These are phyloP conservation scores for Pitta sordida DNA, from an alignment of 2,113 vertebrate species.

Conservation along the genomic window DNA sequence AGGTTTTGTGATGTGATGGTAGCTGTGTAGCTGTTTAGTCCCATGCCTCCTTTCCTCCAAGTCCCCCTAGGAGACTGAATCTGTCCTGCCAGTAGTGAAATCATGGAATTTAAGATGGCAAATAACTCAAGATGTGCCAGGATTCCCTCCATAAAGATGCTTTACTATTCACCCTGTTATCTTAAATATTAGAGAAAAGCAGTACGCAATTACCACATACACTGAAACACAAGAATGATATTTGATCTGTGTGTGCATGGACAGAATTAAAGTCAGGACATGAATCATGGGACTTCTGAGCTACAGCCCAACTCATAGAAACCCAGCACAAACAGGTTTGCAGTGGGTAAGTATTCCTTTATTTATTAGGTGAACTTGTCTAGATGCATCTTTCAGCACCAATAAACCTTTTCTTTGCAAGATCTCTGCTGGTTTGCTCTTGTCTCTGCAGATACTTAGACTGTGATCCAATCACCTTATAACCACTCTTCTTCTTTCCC, in stretches of 20 bases:
- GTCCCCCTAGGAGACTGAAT: background rate
- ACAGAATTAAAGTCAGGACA: background rate
- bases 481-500: no score
- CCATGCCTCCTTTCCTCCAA: background rate
- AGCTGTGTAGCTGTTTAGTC: background rate
- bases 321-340: background rate
- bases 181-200: background rate
- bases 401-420: background rate
- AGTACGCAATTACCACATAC: background rate
- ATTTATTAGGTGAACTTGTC: background rate
- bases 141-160: background rate
- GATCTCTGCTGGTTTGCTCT: background rate
- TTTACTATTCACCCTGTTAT: background rate
- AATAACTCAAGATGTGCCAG: background rate
- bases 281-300: background rate
- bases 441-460: background rate
- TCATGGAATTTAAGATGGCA: background rate
- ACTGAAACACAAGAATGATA: background rate
- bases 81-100: background rate
- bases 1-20: background rate
- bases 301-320: background rate
- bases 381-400: background rate
- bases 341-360: background rate
- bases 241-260: background rate
- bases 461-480: background rate